These are phyloP conservation scores for Xiphophorus hellerii DNA, from an alignment of 2,113 vertebrate species.

Conservation along the genomic window DNA sequence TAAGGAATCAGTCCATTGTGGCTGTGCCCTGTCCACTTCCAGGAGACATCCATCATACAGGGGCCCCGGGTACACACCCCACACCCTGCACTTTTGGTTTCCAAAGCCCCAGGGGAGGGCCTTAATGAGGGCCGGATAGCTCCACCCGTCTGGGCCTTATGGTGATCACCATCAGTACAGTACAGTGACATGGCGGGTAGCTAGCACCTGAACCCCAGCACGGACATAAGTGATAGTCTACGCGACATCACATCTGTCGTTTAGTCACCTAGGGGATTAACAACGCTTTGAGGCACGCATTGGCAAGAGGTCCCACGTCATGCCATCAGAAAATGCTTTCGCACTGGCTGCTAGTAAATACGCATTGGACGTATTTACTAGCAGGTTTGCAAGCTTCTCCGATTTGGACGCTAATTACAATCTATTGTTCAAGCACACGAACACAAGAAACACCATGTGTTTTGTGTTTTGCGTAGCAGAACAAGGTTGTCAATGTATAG, in stretches of 20 bases:
- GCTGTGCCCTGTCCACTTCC: slow-evolving; percentile 80
- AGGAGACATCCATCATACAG: slow-evolving; percentile 81
- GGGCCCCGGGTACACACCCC: slow-evolving; percentile 39
- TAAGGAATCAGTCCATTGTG: slow-evolving; percentile 77
- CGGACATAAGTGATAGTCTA: neutral
- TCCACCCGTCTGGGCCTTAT: slow-evolving; percentile 77
- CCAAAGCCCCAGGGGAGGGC: slow-evolving; percentile 61
- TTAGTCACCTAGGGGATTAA: neutral
- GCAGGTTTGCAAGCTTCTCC: slow-evolving; percentile 24
- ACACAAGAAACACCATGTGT: slow-evolving; percentile 57
- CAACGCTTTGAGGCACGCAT: neutral
- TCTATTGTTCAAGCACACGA: slow-evolving; percentile 48
- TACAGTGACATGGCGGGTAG: slow-evolving; percentile 28
- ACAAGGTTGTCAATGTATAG: slow-evolving; percentile 49
- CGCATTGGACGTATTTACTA: neutral
- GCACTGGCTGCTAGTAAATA: slow-evolving; percentile 15
- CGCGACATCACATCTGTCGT: neutral
- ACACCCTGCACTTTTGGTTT: slow-evolving; percentile 23
- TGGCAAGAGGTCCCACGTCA: neutral
- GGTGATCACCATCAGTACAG: slow-evolving; percentile 73
- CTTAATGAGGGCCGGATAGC: slow-evolving; percentile 80
- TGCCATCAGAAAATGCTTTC: slow-evolving; percentile 26
- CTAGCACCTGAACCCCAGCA: slow-evolving; percentile 73
- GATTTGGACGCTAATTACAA: slow-evolving; percentile 68
- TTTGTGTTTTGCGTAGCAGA: slow-evolving; percentile 25